Evolutionary conservation across 2,113 vertebrate genomes (phyloP).

Genomic region (Taurulus bubalis): DNA sequence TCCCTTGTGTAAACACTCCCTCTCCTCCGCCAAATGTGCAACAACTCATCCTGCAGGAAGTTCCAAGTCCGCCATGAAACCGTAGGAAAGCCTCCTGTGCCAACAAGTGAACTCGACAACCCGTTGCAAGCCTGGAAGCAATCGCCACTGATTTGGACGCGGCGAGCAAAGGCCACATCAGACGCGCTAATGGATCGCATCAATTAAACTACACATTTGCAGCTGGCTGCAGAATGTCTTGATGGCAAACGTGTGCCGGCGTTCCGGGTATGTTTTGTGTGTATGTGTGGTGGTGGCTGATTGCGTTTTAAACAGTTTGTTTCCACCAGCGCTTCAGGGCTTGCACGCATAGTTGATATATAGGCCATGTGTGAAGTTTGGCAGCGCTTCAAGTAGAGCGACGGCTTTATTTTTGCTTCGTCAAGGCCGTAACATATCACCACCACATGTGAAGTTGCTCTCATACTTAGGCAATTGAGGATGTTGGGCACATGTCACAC

Average conservation of each 20-base stretch:
- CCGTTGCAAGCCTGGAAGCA: slow-evolving; percentile 67
- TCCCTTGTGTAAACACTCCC: slow-evolving; percentile 27
- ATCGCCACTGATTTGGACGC: slow-evolving; percentile 64
- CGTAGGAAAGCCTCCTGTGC: slow-evolving; percentile 21
- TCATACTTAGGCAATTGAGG: slow-evolving; percentile 41
- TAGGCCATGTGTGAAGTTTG: slow-evolving; percentile 55
- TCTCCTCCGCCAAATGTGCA: slow-evolving; percentile 15
- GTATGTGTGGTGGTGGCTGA: neutral
- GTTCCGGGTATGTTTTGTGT: slow-evolving; percentile 28
- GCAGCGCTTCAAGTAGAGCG: slow-evolving; percentile 27
- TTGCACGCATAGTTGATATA: slow-evolving; percentile 52
- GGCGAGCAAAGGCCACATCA: slow-evolving; percentile 64
- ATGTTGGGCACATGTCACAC: slow-evolving; percentile 14
- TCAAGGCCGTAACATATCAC: slow-evolving; percentile 32
- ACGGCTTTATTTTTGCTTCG: slow-evolving; percentile 60
- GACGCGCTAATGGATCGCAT: slow-evolving; percentile 60
- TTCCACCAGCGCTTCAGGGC: slow-evolving; percentile 44
- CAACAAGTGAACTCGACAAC: slow-evolving; percentile 35
- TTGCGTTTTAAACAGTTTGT: slow-evolving; percentile 33
- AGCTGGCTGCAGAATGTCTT: slow-evolving; percentile 52
- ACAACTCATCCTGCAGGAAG: slow-evolving; percentile 30
- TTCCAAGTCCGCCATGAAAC: slow-evolving; percentile 3
- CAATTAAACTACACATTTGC: slow-evolving; percentile 55
- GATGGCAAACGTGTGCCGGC: slow-evolving; percentile 31
- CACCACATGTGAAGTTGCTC: slow-evolving; percentile 41